Conservation (phyloP, 2,888 invertebrate genomes). For the Microctonus aethiopoides region DNA sequence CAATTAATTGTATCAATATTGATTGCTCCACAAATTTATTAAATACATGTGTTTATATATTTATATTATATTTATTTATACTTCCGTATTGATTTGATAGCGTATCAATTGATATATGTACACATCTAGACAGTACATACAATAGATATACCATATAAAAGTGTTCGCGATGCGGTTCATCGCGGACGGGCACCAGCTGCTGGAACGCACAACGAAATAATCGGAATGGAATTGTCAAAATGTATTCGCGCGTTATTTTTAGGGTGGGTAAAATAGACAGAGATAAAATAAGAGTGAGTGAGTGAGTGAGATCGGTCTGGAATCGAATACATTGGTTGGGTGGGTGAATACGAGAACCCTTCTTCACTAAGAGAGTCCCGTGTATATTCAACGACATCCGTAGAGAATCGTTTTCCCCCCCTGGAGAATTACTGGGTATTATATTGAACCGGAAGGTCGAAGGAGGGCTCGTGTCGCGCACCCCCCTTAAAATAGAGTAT, state of each 20-base stretch:
- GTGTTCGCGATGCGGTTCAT: conserved; percentile 24
- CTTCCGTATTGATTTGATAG: not conserved
- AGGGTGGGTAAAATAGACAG: conserved; percentile 51
- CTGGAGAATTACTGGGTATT: conserved; percentile 62
- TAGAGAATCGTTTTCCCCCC: conserved; percentile 61
- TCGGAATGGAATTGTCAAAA: conserved; percentile 67
- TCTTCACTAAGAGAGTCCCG: conserved; percentile 52
- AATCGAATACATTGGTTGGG: conserved; percentile 26
- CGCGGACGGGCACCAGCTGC: conserved; percentile 55
- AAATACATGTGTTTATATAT: not conserved
- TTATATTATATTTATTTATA: not conserved
- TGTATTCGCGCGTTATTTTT: conserved; percentile 64
- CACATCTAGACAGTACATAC: conserved; percentile 2
- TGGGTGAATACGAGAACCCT: conserved; percentile 47
- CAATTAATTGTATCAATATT: too few species aligned
- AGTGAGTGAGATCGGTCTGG: conserved; percentile 43
- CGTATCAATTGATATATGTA: not conserved
- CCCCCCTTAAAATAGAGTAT: conserved; percentile 53
- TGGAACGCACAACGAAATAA: conserved; percentile 56
- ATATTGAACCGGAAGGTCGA: conserved; percentile 56
- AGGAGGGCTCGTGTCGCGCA: conserved; percentile 47
- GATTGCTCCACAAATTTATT: not conserved
- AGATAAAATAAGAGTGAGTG: conserved; percentile 43
- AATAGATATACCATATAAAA: conserved; percentile 10
- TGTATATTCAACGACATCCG: conserved; percentile 51